A percentile compares a stretch with the other conserved stretches of the same genome.
Evolutionary conservation across 1,140 invertebrate species (phyloP).

Genomic region (Drosophila takahashii): DNA sequence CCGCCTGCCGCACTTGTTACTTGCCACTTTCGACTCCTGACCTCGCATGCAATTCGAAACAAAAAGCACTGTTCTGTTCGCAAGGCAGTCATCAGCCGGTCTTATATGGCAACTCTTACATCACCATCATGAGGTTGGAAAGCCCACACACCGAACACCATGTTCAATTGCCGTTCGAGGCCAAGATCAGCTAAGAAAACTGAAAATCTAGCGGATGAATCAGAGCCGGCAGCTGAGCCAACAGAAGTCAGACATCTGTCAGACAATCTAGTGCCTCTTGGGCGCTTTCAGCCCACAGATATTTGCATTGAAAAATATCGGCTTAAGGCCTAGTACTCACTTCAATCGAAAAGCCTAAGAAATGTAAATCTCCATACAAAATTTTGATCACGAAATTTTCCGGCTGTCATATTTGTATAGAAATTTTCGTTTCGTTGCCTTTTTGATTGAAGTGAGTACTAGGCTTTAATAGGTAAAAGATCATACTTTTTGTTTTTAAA

Average conservation of each 20-base stretch:
- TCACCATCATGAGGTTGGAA: constrained; percentile 44
- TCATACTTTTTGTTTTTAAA: too few species aligned
- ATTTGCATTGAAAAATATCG: background rate
- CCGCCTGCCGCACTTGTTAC: constrained; percentile 22
- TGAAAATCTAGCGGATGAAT: constrained; percentile 34
- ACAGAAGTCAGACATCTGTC: constrained; percentile 58
- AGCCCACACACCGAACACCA: constrained; percentile 31
- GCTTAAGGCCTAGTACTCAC: too few species aligned
- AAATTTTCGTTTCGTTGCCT: too few species aligned
- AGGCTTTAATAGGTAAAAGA: too few species aligned
- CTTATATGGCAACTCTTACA: constrained; percentile 62
- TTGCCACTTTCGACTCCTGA: constrained; percentile 38
- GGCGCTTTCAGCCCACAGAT: constrained; percentile 25
- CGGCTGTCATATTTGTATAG: too few species aligned
- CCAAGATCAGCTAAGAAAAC: constrained; percentile 52
- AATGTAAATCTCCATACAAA: too few species aligned
- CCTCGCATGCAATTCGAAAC: constrained; percentile 69
- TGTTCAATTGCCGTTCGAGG: constrained; percentile 48
- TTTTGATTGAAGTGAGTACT: too few species aligned
- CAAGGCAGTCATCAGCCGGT: constrained; percentile 22
- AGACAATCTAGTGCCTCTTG: constrained; percentile 23
- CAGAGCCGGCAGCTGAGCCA: constrained; percentile 36
- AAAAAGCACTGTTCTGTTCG: constrained; percentile 24
- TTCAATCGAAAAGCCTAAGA: too few species aligned
- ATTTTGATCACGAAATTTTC: too few species aligned